Evolutionary conservation across 2,888 invertebrate species (phyloP).

Genomic region (Keiferia lycopersicella): DNA sequence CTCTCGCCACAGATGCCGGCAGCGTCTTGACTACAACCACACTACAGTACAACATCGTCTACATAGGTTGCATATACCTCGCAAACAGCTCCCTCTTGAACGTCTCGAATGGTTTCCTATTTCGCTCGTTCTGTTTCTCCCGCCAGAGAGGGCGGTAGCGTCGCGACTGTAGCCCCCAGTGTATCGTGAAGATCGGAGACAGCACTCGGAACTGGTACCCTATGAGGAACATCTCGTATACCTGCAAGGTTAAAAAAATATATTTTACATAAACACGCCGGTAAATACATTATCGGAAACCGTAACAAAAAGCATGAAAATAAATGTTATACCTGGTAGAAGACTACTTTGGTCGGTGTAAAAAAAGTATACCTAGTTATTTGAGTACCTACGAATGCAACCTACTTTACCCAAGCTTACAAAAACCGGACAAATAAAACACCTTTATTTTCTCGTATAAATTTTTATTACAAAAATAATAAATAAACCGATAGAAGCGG

Average conservation of each 20-base stretch:
- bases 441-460: slow-evolving; percentile 37
- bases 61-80: slow-evolving; percentile 35
- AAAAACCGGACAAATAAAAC: slow-evolving; percentile 19
- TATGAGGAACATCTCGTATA: slow-evolving; percentile 95
- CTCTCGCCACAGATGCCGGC: background rate
- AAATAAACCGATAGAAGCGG: slow-evolving; percentile 45
- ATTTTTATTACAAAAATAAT: slow-evolving; percentile 50
- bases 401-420: background rate
- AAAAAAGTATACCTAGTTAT: background rate
- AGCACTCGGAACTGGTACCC: slow-evolving; percentile 94
- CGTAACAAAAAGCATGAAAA: too few species aligned
- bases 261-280: background rate
- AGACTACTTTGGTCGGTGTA: too few species aligned
- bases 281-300: too few species aligned
- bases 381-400: background rate
- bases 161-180: slow-evolving; percentile 93
- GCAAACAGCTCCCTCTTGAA: slow-evolving; percentile 93
- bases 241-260: slow-evolving; percentile 74
- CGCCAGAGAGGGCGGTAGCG: slow-evolving; percentile 91
- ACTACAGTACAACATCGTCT: too few species aligned
- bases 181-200: slow-evolving; percentile 93
- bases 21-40: too few species aligned
- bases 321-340: too few species aligned
- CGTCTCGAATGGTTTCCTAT: slow-evolving; percentile 89
- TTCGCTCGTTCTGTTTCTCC: slow-evolving; percentile 91